phyloP scores from a whole-genome alignment of 2,888 invertebrate genomes.

The Lepidonotus clava region DNA sequence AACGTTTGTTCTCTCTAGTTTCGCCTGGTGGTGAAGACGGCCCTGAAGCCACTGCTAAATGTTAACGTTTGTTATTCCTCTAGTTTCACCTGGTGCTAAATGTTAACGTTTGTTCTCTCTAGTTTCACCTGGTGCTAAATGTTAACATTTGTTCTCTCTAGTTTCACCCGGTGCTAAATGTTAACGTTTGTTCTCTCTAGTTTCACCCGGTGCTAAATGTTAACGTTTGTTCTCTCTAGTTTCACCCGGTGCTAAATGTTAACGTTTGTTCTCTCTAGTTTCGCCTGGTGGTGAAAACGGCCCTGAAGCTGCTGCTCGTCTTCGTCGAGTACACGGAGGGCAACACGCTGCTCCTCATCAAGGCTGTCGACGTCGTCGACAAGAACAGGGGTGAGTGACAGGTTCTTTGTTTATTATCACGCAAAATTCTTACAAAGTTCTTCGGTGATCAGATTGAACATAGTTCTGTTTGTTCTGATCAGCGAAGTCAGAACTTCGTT shows the following conservation, averaged over 20 bases:
- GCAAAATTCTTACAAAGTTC: too few relatives aligned
- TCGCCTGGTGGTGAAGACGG: background rate
- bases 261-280: conserved; percentile 82
- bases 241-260: background rate
- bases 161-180: background rate
- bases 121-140: background rate
- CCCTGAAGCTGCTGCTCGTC: conserved; percentile 96
- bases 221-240: background rate
- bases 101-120: background rate
- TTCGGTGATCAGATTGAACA: too few relatives aligned
- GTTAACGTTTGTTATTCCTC: background rate
- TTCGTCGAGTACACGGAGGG: conserved; percentile 99
- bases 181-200: background rate
- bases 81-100: background rate
- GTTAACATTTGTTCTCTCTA: background rate
- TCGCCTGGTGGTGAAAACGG: conserved; percentile 98
- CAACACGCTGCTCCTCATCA: conserved; percentile 94
- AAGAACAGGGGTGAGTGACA: conserved; percentile 71
- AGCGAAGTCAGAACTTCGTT: too few relatives aligned
- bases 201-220: background rate
- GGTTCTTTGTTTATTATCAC: background rate
- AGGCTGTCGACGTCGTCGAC: conserved; percentile 90
- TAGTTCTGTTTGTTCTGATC: too few relatives aligned
- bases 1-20: background rate
- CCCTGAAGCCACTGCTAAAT: background rate